A percentile compares a stretch with the other conserved stretches of the same genome.
phyloP scores from a whole-genome alignment of 2,113 vertebrate genomes.

The Cynopterus brachyotis region DNA sequence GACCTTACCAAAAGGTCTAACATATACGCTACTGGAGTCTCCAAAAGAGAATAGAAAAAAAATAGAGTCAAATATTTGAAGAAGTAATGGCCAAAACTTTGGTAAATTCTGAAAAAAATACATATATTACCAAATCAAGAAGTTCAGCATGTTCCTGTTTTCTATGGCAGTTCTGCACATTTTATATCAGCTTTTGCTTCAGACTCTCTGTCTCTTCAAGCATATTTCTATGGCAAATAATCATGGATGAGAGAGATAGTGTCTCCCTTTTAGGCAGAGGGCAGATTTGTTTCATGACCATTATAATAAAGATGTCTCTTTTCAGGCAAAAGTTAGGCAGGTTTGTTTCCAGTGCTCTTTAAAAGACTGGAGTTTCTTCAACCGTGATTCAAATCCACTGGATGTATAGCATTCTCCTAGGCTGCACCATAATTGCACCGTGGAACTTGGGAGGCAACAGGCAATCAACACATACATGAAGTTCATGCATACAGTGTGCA shows the following conservation, averaged over 20 bases:
- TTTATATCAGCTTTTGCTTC: slow-evolving; percentile 1
- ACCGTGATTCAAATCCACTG: not conserved
- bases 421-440: not conserved
- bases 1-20: not conserved
- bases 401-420: too few species aligned
- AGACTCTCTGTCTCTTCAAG: not conserved
- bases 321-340: not conserved
- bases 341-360: not conserved
- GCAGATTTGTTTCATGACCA: not conserved
- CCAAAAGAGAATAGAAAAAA: not conserved
- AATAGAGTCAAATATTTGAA: not conserved
- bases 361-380: not conserved
- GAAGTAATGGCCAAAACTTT: not conserved
- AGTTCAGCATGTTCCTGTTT: not conserved
- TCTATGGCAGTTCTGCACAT: not conserved
- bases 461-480: not conserved
- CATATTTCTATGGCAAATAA: not conserved
- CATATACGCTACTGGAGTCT: not conserved
- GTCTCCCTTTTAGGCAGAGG: not conserved
- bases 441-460: not conserved
- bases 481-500: not conserved
- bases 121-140: not conserved
- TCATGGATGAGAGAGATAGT: not conserved
- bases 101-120: not conserved
- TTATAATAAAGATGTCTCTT: not conserved